Conservation (phyloP, 2,113 vertebrate genomes). For the Tragulus kanchil region DNA sequence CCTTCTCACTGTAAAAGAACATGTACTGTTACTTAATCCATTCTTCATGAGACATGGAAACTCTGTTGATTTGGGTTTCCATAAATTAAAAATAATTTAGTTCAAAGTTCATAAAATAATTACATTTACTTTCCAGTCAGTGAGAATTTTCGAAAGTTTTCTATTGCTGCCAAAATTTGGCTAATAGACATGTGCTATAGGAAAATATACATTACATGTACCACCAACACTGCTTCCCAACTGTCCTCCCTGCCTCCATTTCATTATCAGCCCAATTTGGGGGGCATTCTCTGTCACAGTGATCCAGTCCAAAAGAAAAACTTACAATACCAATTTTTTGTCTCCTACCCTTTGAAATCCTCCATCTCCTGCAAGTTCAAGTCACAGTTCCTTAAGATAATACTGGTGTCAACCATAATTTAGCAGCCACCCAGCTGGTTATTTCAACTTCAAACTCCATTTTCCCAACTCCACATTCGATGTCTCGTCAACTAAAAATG, state of each 20-base stretch:
- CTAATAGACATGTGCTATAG: not conserved
- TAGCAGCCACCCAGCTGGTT: not conserved
- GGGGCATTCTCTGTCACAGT: not conserved
- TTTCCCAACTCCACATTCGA: not conserved
- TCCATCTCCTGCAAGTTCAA: not conserved
- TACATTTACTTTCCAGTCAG: not conserved
- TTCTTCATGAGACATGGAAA: not conserved
- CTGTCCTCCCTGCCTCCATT: not conserved
- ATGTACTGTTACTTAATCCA: not conserved
- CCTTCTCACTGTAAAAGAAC: not conserved
- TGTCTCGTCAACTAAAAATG: not conserved
- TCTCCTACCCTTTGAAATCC: not conserved
- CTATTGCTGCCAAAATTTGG: not conserved
- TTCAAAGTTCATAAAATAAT: not conserved
- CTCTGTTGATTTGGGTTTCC: not conserved
- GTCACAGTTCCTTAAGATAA: not conserved
- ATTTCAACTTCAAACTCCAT: not conserved
- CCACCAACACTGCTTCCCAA: not conserved
- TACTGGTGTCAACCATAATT: not conserved
- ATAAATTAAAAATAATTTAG: constrained; percentile 24
- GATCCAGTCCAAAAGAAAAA: not conserved
- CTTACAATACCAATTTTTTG: not conserved
- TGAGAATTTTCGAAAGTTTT: not conserved
- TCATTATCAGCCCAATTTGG: constrained; percentile 12
- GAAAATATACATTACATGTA: not conserved